Conservation (phyloP, 2,888 invertebrate genomes). For the Nebria salina region DNA sequence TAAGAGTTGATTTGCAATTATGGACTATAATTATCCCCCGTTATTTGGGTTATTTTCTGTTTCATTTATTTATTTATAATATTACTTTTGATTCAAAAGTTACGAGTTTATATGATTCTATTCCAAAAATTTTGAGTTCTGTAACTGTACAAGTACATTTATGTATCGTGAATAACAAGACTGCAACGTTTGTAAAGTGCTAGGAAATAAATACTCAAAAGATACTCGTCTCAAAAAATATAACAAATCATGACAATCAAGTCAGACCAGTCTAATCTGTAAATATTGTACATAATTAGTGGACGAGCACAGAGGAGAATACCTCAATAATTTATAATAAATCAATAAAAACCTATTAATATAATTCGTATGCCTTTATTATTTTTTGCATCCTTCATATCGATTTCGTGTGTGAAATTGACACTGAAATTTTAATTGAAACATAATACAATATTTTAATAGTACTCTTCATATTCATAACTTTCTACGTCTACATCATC, state of each 20-base stretch:
- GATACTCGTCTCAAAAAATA: conserved; percentile 49
- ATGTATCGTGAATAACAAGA: conserved; percentile 18
- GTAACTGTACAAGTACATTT: conserved; percentile 4
- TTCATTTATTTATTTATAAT: neutral
- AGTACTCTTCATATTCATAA: neutral
- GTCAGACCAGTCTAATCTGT: conserved; percentile 49
- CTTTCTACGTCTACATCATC: too few species aligned
- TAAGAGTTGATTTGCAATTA: neutral
- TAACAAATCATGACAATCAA: conserved; percentile 49
- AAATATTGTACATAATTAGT: conserved; percentile 49
- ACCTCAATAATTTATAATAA: conserved; percentile 47
- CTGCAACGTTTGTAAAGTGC: conserved; percentile 30
- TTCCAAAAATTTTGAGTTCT: neutral
- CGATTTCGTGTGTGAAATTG: neutral
- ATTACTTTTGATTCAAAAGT: neutral
- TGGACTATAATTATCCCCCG: neutral
- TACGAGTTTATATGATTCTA: neutral
- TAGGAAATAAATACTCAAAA: conserved; percentile 48
- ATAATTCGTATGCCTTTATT: conserved; percentile 23
- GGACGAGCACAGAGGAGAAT: conserved; percentile 42
- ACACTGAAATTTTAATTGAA: neutral
- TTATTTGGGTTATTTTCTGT: neutral
- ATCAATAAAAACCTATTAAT: conserved; percentile 43
- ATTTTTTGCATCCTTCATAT: neutral
- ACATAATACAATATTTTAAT: neutral